Base-by-base conservation (phyloP, 2,888 invertebrate species). In the Priocnemis perturbator region DNA sequence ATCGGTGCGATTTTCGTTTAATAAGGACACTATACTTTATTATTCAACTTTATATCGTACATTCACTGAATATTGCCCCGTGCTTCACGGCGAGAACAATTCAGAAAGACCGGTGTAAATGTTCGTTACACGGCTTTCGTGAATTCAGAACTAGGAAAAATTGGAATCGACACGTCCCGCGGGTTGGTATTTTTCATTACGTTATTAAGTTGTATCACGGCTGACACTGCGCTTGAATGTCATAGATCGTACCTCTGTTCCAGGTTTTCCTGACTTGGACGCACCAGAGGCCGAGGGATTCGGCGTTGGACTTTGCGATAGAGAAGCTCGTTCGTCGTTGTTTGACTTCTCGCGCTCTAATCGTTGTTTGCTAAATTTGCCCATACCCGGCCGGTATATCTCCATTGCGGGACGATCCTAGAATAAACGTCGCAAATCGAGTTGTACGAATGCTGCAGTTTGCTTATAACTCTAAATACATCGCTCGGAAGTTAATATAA, bases 321-420 rank as follows among this genome's bases (percentile, higher is more conserved):
- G 82, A 0, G 88, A 87, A 4, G 85, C 84, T 44, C 88, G 83
- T 48, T 89, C 88, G 21, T 87, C 88, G 17, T 87, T 86, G 65
- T 67, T 85, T 0, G 87, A 87, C 73, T 88, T 89, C 72, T 88
- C 89, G 47, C 88, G 84, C 68, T 89, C 89, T 48, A 89, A 71
- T n/a, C 89, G 91, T 79, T 94, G 93, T 86, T 93, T 94, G 81
- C 94, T 93, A 86, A 94, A 93, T 82, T 92, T 93, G n/a, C 95
- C 93, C 95, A 95, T 96, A 21, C 96, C 96, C 0, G 97, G 97
- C 79, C 97, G 94, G 89, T 97, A 97, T 78, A 97, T 95, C 71
- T 95, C 95, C 86, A 97, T 93, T 53, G 96, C 95, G 23, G 97
- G 97, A 52, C 97, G 94, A 90, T 97, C 97, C 94, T 95, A 71